Evolutionary conservation across 2,797 vertebrate genomes (phyloP), one percentile per base, ranked within the genome.

Genomic region (Myotis planiceps): DNA sequence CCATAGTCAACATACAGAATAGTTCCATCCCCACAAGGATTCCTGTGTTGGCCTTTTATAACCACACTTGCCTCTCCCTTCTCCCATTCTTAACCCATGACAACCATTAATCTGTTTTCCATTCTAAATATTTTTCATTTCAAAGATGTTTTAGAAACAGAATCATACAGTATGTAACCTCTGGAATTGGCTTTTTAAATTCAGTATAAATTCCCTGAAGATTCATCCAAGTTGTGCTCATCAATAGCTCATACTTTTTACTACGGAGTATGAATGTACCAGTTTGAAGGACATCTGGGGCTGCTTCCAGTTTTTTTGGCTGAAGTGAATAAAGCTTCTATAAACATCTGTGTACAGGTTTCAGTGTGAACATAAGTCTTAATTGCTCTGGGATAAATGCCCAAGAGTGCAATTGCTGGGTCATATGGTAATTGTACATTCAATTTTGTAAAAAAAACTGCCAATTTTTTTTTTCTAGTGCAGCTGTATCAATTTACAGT

Each of bases 361-460:
- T 88, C 65, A 60, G 18, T 84, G 82, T 85, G 82, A 90, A 81
- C 39, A 5, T 66, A 87, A 85, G 39, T 34, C 32, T 90, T 95
- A 27, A 74, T 42, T 86, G 79, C 80, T 90, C 15, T 58, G 76
- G 80, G 66, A 87, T 69, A 87, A 66, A 55, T 27, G 42, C 47
- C 68, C 68, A 88, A 63, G 55, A 88, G 68, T 32, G 8, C 9
- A 86, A 45, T 32, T 89, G 37, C 55, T 88, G 25, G 63, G 47
- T 89, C 80, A 79, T 80, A 49, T 42, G 25, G 58, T 63, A 96
- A 90, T 25, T 90, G 9, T 66, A 85, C 8, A 19, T 63, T 94
- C 39, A 37, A 42, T 80, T 87, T 87, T 83, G 65, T 90, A 58
- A 58, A 87, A 55, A 79, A 71, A 84, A 51, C 19, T 65, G 69